A percentile compares a stretch with the other conserved stretches of the same genome.
Conservation (phyloP, 2,888 invertebrate genomes). For the Anoplius nigerrimus region DNA sequence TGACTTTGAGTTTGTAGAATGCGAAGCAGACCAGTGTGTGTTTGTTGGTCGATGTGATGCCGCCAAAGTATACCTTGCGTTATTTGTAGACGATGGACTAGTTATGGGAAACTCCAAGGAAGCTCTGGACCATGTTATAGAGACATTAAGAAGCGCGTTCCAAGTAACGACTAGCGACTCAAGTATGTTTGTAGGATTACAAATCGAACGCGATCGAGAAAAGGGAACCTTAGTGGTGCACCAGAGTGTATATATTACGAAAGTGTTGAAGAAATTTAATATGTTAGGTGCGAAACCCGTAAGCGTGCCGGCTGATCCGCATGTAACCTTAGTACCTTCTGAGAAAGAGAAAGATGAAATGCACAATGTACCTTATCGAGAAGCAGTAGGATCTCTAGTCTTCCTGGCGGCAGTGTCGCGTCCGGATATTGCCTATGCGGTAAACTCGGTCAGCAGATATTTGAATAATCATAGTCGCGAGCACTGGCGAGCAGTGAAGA, state of each 20-base stretch:
- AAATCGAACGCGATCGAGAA: conserved; percentile 32
- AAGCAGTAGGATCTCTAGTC: conserved; percentile 47
- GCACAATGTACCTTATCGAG: conserved; percentile 43
- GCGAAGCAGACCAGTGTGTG: conserved; percentile 49
- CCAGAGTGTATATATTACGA: conserved; percentile 31
- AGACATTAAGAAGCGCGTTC: conserved; percentile 13
- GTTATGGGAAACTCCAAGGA: conserved; percentile 18
- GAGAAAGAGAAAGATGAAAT: conserved; percentile 16
- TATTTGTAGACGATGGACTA: conserved; percentile 55
- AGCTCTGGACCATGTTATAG: background rate
- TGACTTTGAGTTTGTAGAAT: conserved; percentile 34
- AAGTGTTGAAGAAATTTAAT: conserved; percentile 30
- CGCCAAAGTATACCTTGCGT: conserved; percentile 34
- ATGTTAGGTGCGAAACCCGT: conserved; percentile 29
- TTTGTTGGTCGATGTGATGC: conserved; percentile 25
- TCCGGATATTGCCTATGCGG: conserved; percentile 34
- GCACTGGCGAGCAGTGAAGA: conserved; percentile 38
- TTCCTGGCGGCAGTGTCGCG: conserved; percentile 42
- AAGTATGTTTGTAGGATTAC: conserved; percentile 36
- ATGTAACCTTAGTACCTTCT: conserved; percentile 26
- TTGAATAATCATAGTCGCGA: conserved; percentile 23
- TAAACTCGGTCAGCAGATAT: conserved; percentile 30
- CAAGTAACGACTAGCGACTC: conserved; percentile 28
- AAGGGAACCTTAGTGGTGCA: conserved; percentile 28
- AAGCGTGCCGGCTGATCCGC: conserved; percentile 36